Percentiles rank a stretch among this genome's conserved stretches.
Conservation (phyloP, 2,113 vertebrate species). For the Platysternon megacephalum region DNA sequence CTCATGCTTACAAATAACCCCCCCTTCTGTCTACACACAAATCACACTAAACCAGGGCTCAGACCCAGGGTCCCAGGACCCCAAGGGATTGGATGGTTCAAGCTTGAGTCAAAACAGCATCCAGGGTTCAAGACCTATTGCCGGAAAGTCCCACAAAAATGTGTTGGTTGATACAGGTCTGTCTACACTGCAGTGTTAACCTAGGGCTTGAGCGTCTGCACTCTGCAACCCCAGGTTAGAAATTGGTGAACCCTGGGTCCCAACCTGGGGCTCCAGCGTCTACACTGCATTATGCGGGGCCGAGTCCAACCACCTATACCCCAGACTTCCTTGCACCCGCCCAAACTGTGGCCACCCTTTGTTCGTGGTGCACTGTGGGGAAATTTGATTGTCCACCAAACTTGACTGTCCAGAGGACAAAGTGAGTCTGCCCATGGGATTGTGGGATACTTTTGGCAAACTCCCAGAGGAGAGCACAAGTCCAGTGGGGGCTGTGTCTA, state of each 20-base stretch:
- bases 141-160: neutral
- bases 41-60: neutral
- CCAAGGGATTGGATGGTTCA: neutral
- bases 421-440: neutral
- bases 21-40: neutral
- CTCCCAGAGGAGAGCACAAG: neutral
- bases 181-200: neutral
- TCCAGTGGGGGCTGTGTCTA: neutral
- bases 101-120: neutral
- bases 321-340: neutral
- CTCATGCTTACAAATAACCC: no score
- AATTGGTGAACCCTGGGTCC: neutral
- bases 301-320: neutral
- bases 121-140: neutral
- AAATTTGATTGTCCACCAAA: neutral
- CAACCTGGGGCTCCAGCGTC: neutral
- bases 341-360: neutral
- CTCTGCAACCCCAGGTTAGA: neutral
- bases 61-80: neutral
- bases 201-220: neutral
- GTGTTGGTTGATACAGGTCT: neutral
- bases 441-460: neutral
- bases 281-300: neutral
- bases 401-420: neutral
- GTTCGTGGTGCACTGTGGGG: neutral